Evolutionary conservation across 2,113 vertebrate species (phyloP).

Genomic region (Loxodonta africana): DNA sequence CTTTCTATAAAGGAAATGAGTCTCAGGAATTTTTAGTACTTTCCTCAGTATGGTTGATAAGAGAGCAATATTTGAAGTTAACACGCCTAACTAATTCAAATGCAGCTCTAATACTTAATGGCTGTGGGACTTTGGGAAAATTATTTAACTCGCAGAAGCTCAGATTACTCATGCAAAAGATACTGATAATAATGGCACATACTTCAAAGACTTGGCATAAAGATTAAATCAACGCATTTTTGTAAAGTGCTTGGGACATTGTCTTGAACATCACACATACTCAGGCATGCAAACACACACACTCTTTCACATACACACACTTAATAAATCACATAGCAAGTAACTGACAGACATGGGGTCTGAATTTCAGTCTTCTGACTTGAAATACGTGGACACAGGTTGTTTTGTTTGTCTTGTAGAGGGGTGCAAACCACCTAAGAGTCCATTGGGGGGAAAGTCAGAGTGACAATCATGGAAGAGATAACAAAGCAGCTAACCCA

Average conservation of each 20-base stretch:
- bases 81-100: background rate
- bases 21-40: background rate
- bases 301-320: background rate
- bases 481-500: background rate
- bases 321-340: background rate
- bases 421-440: background rate
- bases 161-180: no score
- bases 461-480: background rate
- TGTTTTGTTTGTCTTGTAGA: background rate
- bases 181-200: accelerated
- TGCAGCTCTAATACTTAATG: background rate
- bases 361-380: background rate
- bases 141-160: background rate
- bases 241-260: background rate
- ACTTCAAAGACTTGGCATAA: background rate
- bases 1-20: background rate
- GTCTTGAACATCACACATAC: background rate
- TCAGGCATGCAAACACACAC: background rate
- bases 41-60: background rate
- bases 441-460: background rate
- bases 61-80: background rate
- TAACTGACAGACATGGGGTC: background rate
- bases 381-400: background rate
- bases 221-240: background rate
- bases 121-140: no score